A percentile compares a stretch with the other conserved stretches of the same genome.
phyloP scores from a whole-genome alignment of 2,888 invertebrate species.

The Drosophila nr. fundita region DNA sequence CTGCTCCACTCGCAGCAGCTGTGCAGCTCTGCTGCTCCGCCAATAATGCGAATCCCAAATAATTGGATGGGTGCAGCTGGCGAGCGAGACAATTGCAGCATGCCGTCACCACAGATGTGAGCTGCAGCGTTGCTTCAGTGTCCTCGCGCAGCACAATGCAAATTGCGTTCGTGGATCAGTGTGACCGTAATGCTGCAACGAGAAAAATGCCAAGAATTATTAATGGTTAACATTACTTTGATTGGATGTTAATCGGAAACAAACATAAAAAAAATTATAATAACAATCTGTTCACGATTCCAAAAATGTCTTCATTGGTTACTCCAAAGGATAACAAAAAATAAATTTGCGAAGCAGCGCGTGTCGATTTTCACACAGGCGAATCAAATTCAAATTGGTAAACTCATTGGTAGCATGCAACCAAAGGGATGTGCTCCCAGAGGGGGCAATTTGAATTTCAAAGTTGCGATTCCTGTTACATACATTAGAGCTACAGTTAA shows the following conservation, averaged over 20 bases:
- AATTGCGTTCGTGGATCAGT: too few relatives aligned
- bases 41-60: slow-evolving; percentile 96
- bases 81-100: slow-evolving; percentile 95
- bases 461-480: too few relatives aligned
- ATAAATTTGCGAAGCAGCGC: slow-evolving; percentile 51
- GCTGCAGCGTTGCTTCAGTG: slow-evolving; percentile 87
- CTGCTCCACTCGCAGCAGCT: slow-evolving; percentile 91
- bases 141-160: too few relatives aligned
- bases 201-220: too few relatives aligned
- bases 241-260: too few relatives aligned
- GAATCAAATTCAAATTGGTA: slow-evolving; percentile 63
- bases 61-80: slow-evolving; percentile 93
- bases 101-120: slow-evolving; percentile 92
- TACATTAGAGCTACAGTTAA: not conserved
- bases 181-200: too few relatives aligned
- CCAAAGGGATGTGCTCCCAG: not conserved
- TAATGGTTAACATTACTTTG: too few relatives aligned
- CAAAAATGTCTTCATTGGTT: too few relatives aligned
- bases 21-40: slow-evolving; percentile 96
- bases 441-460: not conserved
- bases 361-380: slow-evolving; percentile 60
- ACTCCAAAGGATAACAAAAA: too few relatives aligned
- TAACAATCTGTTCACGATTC: too few relatives aligned
- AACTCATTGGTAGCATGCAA: slow-evolving; percentile 57
- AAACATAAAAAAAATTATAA: too few relatives aligned